These are phyloP conservation scores for Sterna hirundo DNA, from an alignment of 2,113 vertebrate genomes.

Conservation along the genomic window DNA sequence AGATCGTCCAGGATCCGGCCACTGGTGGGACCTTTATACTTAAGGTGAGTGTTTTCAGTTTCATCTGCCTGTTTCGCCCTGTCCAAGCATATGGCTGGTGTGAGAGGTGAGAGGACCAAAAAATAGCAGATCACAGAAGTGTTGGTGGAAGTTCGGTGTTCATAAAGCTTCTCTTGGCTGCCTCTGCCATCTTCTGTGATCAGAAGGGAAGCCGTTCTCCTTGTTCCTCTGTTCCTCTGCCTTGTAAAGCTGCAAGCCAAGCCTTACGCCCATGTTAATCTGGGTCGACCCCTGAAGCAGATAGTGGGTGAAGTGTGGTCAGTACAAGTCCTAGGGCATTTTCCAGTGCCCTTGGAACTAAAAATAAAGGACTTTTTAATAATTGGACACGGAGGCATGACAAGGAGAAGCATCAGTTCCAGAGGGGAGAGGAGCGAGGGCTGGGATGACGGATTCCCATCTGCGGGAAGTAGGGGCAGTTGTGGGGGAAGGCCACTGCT, in stretches of 20 bases:
- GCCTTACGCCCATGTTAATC: accelerated
- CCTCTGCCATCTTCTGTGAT: not conserved
- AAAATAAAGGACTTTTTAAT: not conserved
- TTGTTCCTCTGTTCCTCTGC: not conserved
- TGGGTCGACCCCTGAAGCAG: not conserved
- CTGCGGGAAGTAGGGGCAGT: not conserved
- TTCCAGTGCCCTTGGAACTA: not conserved
- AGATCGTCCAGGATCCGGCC: constrained; percentile 87
- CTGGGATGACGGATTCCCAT: not conserved
- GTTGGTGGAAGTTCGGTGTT: not conserved
- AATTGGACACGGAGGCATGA: not conserved
- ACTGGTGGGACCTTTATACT: constrained; percentile 90
- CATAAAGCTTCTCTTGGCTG: not conserved
- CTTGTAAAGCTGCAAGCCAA: not conserved
- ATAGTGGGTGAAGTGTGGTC: not conserved
- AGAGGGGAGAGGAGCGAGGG: not conserved
- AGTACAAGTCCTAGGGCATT: not conserved
- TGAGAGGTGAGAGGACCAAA: not conserved
- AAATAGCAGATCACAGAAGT: not conserved
- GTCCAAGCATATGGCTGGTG: not conserved
- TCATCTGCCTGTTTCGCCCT: not conserved
- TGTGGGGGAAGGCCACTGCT: not conserved
- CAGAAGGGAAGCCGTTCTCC: not conserved
- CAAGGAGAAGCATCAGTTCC: not conserved
- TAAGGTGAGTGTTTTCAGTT: constrained; percentile 80